Conservation (phyloP, 1,140 invertebrate species). For the Drosophila subobscura region DNA sequence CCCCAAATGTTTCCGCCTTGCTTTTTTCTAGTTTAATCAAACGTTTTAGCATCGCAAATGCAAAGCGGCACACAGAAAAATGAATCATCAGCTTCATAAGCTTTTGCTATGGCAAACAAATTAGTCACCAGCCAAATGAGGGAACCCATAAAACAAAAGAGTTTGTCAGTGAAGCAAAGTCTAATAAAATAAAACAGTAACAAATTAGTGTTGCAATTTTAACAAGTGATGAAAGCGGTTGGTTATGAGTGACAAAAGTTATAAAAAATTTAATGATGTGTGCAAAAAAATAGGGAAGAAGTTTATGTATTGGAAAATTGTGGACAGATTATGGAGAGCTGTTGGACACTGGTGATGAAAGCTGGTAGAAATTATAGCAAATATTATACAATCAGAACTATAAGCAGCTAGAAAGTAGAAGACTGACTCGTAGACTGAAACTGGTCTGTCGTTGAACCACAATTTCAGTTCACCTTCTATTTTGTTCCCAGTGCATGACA, state of each 20-base stretch:
- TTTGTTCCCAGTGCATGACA: constrained; percentile 38
- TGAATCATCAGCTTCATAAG: constrained; percentile 50
- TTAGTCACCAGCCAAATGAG: constrained; percentile 57
- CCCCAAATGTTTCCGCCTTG: constrained; percentile 12
- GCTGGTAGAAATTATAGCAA: no score
- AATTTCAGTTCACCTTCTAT: background rate
- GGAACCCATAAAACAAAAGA: constrained; percentile 9
- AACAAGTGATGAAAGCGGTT: constrained; percentile 1
- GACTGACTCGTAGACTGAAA: no score
- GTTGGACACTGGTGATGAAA: no score
- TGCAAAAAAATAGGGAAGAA: background rate
- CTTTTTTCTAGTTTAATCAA: constrained; percentile 51
- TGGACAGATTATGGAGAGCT: no score
- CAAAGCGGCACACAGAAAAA: constrained; percentile 24
- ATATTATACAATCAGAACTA: no score
- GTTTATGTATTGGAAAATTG: no score
- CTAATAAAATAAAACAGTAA: background rate
- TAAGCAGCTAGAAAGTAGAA: no score
- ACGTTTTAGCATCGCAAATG: constrained; percentile 30
- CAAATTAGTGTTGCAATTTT: background rate
- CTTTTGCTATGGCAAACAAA: constrained; percentile 55
- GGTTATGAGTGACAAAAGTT: background rate
- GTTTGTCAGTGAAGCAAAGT: constrained; percentile 21
- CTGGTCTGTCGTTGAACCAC: no score
- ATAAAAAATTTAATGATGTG: constrained; percentile 2